These are phyloP conservation scores for Ectemnius cavifrons DNA, from an alignment of 2,888 invertebrate genomes.

Conservation along the genomic window DNA sequence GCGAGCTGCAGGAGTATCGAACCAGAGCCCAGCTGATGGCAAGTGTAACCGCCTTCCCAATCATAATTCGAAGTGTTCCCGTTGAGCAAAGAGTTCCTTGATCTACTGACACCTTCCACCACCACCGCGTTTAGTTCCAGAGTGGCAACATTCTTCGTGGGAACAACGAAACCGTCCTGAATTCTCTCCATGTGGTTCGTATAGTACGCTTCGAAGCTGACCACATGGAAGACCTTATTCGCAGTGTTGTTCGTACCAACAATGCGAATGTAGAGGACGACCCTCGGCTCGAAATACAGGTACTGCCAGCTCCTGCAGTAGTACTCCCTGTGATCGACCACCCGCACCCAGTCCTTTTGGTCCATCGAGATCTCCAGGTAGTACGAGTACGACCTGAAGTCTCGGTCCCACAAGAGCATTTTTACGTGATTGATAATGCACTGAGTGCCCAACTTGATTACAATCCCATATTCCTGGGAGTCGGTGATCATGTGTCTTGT, in stretches of 20 bases:
- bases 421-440: conserved; percentile 96
- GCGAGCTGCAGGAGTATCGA: conserved; percentile 96
- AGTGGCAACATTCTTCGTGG: conserved; percentile 94
- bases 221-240: conserved; percentile 96
- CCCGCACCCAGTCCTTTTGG: conserved; percentile 95
- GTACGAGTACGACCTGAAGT: conserved; percentile 92
- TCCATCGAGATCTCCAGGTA: conserved; percentile 97
- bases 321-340: conserved; percentile 94
- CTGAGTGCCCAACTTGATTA: conserved; percentile 89
- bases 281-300: conserved; percentile 93
- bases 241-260: conserved; percentile 97
- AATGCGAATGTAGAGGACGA: conserved; percentile 90
- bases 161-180: conserved; percentile 87
- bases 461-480: conserved; percentile 88
- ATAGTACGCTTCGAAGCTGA: conserved; percentile 94
- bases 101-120: conserved; percentile 95
- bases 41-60: conserved; percentile 99
- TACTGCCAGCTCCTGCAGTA: conserved; percentile 98
- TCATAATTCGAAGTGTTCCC: conserved; percentile 97
- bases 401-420: conserved; percentile 96
- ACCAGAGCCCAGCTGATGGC: conserved; percentile 96
- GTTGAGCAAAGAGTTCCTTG: conserved; percentile 96
- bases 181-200: conserved; percentile 87
- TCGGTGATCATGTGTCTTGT: conserved; percentile 93
- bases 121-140: conserved; percentile 94